Conservation (phyloP, 2,797 vertebrate species). For the Chromobotia macracanthus region DNA sequence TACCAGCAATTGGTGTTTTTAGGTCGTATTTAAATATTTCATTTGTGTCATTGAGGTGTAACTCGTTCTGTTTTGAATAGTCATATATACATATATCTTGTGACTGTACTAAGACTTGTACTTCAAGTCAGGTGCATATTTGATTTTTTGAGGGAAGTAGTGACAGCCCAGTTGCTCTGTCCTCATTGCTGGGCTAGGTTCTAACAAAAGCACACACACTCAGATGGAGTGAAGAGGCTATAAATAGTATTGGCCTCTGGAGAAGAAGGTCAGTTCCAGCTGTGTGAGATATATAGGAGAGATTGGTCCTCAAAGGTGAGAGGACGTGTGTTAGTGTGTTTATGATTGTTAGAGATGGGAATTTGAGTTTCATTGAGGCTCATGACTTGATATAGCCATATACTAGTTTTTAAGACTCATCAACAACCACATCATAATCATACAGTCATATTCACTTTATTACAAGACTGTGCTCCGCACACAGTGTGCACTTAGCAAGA, state of each 20-base stretch:
- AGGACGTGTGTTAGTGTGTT: background rate
- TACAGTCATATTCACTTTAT: no score
- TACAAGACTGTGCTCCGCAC: no score
- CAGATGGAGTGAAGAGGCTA: conserved; percentile 61
- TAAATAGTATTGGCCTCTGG: conserved; percentile 69
- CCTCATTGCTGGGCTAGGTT: conserved; percentile 59
- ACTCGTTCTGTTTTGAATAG: background rate
- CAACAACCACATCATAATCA: no score
- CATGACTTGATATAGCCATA: no score
- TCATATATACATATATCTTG: background rate
- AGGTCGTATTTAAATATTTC: background rate
- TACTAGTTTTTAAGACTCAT: no score
- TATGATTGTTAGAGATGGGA: background rate
- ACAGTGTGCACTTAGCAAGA: no score
- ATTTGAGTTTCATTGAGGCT: no score
- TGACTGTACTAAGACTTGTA: background rate
- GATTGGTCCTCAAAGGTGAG: conserved; percentile 27
- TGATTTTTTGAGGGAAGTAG: background rate
- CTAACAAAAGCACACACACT: conserved; percentile 60
- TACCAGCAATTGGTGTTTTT: background rate
- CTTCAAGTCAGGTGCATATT: background rate
- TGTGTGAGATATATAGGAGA: conserved; percentile 41
- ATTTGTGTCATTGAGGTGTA: background rate
- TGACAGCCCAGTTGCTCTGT: conserved; percentile 41
- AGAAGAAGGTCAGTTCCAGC: conserved; percentile 48